These are phyloP conservation scores for Macropis europaea DNA, from an alignment of 2,888 invertebrate genomes.

Conservation along the genomic window DNA sequence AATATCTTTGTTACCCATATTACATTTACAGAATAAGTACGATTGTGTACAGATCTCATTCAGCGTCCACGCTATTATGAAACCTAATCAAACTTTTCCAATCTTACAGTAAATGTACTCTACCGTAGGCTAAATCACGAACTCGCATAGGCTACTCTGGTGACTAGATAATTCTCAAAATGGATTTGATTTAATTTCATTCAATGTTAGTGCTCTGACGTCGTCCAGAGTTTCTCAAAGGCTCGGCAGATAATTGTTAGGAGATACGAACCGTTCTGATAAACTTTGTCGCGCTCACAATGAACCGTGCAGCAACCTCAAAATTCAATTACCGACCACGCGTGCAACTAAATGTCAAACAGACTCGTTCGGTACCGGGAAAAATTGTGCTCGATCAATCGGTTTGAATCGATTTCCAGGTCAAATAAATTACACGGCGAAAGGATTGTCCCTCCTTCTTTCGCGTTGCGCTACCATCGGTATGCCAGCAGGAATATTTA, in stretches of 20 bases:
- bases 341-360: conserved; percentile 61
- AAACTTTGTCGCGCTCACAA: conserved; percentile 2
- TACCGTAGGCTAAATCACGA: too few relatives aligned
- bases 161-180: too few relatives aligned
- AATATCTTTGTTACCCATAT: too few relatives aligned
- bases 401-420: conserved; percentile 51
- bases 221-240: neutral
- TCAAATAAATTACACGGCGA: conserved; percentile 43
- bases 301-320: conserved; percentile 8
- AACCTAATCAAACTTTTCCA: too few relatives aligned
- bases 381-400: conserved; percentile 48
- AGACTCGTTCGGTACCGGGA: conserved; percentile 38
- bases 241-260: neutral
- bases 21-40: too few relatives aligned
- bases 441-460: conserved; percentile 43
- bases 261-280: neutral
- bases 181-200: too few relatives aligned
- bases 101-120: too few relatives aligned
- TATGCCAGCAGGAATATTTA: conserved; percentile 6
- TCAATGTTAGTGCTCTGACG: too few relatives aligned
- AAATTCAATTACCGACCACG: conserved; percentile 44
- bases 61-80: too few relatives aligned
- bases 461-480: conserved; percentile 14
- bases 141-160: too few relatives aligned
- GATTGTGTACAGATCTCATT: too few relatives aligned